These are phyloP conservation scores for Globicephala melas DNA, from an alignment of 2,113 vertebrate genomes.

Conservation along the genomic window DNA sequence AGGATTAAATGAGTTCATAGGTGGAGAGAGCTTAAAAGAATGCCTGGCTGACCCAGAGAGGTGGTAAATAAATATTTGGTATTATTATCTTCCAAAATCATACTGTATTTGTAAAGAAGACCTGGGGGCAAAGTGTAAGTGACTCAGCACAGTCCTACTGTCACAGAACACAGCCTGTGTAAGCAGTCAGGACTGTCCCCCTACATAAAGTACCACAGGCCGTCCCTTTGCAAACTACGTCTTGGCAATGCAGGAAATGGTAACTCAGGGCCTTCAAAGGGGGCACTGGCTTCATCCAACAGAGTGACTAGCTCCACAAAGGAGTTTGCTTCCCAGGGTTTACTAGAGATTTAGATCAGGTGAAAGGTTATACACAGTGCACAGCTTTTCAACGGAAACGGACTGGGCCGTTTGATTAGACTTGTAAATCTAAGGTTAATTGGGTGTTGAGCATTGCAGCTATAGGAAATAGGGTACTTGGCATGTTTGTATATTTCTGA, in stretches of 20 bases:
- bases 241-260: neutral
- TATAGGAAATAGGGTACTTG: constrained; percentile 57
- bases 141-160: neutral
- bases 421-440: constrained; percentile 59
- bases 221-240: neutral
- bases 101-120: neutral
- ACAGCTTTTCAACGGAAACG: neutral
- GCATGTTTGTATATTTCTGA: constrained; percentile 55
- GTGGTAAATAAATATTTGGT: neutral
- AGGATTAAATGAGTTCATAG: neutral
- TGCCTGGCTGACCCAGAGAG: neutral
- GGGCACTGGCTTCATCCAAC: neutral
- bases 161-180: neutral
- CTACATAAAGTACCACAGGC: neutral
- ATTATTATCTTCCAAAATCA: neutral
- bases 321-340: neutral
- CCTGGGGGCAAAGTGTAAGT: neutral
- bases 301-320: neutral
- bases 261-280: neutral
- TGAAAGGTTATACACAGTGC: neutral
- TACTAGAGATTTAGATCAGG: constrained; percentile 30
- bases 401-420: constrained; percentile 6
- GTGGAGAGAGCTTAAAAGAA: neutral
- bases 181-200: neutral
- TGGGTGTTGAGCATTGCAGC: constrained; percentile 30